Evolutionary conservation across 2,797 vertebrate genomes (phyloP).

Genomic region (Gobionotothen gibberifrons): DNA sequence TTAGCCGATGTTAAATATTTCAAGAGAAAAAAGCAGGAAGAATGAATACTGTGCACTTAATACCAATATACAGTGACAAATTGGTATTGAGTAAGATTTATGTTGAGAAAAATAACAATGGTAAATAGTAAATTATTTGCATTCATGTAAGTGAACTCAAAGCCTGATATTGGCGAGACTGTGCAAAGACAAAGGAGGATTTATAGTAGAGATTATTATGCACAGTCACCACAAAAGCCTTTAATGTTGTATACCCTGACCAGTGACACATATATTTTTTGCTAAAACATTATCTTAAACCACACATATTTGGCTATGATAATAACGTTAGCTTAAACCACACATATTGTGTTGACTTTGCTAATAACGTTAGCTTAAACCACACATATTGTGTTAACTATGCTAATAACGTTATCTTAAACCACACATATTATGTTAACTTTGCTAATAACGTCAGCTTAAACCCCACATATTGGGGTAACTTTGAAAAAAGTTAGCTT

Average conservation of each 20-base stretch:
- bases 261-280: not conserved
- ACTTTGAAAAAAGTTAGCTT: constrained; percentile 4
- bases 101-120: constrained; percentile 45
- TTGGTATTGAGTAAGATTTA: constrained; percentile 33
- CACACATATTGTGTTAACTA: not conserved
- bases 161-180: constrained; percentile 28
- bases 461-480: not conserved
- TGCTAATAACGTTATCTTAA: constrained; percentile 15
- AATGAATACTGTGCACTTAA: constrained; percentile 9
- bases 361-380: constrained; percentile 18
- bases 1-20: constrained; percentile 43
- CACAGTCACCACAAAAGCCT: constrained; percentile 26
- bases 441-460: constrained; percentile 10
- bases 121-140: constrained; percentile 62
- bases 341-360: not conserved
- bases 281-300: constrained; percentile 18
- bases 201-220: constrained; percentile 35
- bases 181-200: constrained; percentile 31
- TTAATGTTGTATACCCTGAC: constrained; percentile 25
- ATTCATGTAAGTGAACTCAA: constrained; percentile 53
- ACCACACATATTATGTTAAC: not conserved
- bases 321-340: constrained; percentile 16
- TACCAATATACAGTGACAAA: constrained; percentile 51
- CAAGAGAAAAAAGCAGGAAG: constrained; percentile 37
- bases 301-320: not conserved